Conservation (phyloP, 2,113 vertebrate species). For the Mirounga angustirostris region DNA sequence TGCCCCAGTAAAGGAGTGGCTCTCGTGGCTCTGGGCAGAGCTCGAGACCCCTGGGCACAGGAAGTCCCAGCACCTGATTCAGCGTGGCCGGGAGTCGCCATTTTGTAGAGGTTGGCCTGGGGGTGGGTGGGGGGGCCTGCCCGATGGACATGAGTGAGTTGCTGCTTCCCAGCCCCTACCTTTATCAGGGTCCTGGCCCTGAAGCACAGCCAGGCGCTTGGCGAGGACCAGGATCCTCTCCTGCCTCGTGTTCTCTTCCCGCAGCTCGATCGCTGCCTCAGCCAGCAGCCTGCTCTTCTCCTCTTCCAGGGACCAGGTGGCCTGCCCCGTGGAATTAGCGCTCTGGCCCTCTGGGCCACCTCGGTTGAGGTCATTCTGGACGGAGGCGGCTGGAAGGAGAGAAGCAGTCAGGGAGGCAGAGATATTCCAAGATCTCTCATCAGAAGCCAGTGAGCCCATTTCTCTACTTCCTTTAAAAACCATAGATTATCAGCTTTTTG, state of each 20-base stretch:
- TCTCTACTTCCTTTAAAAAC: neutral
- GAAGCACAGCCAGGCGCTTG: constrained; percentile 92
- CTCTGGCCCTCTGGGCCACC: constrained; percentile 73
- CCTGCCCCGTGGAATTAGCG: constrained; percentile 84
- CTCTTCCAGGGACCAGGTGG: constrained; percentile 89
- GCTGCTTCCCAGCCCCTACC: constrained; percentile 84
- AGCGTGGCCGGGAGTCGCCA: neutral
- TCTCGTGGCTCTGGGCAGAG: neutral
- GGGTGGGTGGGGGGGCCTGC: neutral
- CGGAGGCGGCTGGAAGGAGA: constrained; percentile 80
- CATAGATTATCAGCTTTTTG: neutral
- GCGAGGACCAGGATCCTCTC: constrained; percentile 93
- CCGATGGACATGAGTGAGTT: neutral
- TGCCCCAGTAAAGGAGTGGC: neutral
- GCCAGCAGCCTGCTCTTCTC: constrained; percentile 93
- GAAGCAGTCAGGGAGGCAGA: constrained; percentile 4
- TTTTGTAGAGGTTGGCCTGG: neutral
- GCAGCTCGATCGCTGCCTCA: constrained; percentile 92
- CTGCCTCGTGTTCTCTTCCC: constrained; percentile 90
- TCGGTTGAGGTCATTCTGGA: constrained; percentile 93
- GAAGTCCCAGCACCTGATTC: neutral
- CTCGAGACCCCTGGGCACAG: neutral
- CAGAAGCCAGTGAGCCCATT: neutral
- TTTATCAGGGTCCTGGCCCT: constrained; percentile 93
- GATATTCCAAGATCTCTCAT: neutral